phyloP scores from a whole-genome alignment of 2,797 vertebrate species.

The Calcarius lapponicus region DNA sequence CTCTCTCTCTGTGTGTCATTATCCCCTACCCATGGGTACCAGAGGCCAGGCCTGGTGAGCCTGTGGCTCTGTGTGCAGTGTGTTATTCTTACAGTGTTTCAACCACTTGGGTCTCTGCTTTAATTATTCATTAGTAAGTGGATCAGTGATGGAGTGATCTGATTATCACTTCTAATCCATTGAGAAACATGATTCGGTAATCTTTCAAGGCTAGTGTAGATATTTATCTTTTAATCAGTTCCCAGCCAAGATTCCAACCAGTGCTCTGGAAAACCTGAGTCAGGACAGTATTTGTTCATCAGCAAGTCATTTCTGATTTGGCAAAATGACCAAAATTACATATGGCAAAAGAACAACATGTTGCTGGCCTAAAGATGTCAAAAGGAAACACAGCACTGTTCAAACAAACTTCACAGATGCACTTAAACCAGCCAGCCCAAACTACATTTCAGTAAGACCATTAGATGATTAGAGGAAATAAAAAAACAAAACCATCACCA shows the following conservation, averaged over 20 bases:
- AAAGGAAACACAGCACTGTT: background rate
- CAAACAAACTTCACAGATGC: background rate
- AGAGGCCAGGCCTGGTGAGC: background rate
- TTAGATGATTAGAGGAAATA: background rate
- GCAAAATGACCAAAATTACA: background rate
- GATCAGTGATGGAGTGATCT: background rate
- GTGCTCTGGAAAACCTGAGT: background rate
- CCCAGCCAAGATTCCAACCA: background rate
- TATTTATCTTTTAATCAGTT: background rate
- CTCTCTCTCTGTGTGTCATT: background rate
- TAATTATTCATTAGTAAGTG: background rate
- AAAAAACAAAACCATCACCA: background rate
- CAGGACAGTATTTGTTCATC: background rate
- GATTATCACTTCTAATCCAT: background rate
- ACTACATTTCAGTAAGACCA: background rate
- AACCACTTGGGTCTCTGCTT: background rate
- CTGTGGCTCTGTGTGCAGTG: background rate
- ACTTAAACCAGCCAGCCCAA: background rate
- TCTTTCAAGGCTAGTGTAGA: background rate
- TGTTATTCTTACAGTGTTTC: background rate
- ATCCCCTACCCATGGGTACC: accelerated
- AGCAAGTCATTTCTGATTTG: background rate
- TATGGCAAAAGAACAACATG: background rate
- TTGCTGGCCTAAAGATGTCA: background rate
- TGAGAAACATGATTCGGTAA: background rate